Evolutionary conservation across 2,113 vertebrate species (phyloP).

Genomic region (Carassius carassius): DNA sequence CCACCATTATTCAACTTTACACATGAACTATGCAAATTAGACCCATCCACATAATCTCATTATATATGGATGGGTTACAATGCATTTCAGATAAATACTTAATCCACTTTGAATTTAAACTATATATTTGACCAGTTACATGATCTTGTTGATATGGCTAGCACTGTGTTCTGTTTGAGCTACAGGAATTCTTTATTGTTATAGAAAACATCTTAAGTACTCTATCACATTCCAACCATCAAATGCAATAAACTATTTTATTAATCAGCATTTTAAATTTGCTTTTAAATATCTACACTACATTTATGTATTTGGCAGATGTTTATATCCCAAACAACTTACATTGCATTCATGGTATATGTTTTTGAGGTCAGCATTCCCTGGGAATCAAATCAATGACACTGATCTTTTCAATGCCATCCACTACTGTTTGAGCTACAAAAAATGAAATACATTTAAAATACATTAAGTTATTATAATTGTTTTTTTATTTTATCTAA

Average conservation of each 20-base stretch:
- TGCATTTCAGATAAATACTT: background rate
- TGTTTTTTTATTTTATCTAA: no score
- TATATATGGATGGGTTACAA: background rate
- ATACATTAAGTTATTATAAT: no score
- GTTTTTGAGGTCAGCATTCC: background rate
- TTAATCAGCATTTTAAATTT: background rate
- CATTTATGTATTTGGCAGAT: background rate
- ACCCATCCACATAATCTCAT: background rate
- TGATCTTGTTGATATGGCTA: background rate
- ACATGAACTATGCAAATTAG: background rate
- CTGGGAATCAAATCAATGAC: background rate
- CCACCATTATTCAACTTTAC: constrained; percentile 17
- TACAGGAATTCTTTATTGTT: background rate
- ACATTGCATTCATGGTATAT: background rate
- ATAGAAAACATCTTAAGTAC: background rate
- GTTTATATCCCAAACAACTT: background rate
- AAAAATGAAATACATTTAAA: background rate
- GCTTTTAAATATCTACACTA: background rate
- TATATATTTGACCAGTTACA: background rate
- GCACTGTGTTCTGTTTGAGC: background rate
- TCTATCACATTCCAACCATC: background rate
- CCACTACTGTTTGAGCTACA: background rate
- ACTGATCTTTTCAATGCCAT: background rate
- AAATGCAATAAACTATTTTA: background rate
- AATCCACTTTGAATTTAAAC: background rate